A percentile compares a stretch with the other conserved stretches of the same genome.
Conservation (phyloP, 2,888 invertebrate genomes). For the Pseudeuparius sepicola region DNA sequence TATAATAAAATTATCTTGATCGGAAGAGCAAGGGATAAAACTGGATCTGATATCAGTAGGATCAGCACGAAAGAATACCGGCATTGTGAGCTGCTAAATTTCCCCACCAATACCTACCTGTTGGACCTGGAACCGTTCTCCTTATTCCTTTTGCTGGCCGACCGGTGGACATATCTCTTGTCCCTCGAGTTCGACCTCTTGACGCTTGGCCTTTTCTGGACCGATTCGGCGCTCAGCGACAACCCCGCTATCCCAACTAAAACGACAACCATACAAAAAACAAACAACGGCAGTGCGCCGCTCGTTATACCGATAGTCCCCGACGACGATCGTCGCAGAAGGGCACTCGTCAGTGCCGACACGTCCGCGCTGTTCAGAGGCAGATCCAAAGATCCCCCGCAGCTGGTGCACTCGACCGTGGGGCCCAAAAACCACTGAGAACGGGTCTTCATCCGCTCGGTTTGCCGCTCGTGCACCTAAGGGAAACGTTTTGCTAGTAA, state of each 20-base stretch:
- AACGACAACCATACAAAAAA: not conserved
- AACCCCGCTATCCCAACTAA: slow-evolving; percentile 48
- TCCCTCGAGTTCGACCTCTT: slow-evolving; percentile 48
- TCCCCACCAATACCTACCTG: no score
- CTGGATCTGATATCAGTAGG: no score
- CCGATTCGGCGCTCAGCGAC: slow-evolving; percentile 53
- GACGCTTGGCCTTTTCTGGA: slow-evolving; percentile 48
- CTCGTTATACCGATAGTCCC: slow-evolving; percentile 44
- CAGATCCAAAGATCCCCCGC: slow-evolving; percentile 40
- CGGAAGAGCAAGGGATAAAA: no score
- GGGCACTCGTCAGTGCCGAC: slow-evolving; percentile 35
- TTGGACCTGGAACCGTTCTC: slow-evolving; percentile 44
- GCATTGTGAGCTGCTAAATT: no score
- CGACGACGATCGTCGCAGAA: slow-evolving; percentile 44
- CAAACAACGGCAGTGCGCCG: not conserved
- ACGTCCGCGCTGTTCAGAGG: slow-evolving; percentile 38
- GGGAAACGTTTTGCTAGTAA: no score
- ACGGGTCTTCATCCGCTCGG: slow-evolving; percentile 91
- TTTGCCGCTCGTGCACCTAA: slow-evolving; percentile 92
- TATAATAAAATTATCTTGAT: no score
- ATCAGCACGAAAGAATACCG: no score
- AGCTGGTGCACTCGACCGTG: slow-evolving; percentile 42
- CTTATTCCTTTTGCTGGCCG: slow-evolving; percentile 47
- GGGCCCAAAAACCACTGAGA: slow-evolving; percentile 95
- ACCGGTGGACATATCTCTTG: slow-evolving; percentile 44